Evolutionary conservation across 2,113 vertebrate genomes (phyloP).

Genomic region (Thamnaconus septentrionalis): DNA sequence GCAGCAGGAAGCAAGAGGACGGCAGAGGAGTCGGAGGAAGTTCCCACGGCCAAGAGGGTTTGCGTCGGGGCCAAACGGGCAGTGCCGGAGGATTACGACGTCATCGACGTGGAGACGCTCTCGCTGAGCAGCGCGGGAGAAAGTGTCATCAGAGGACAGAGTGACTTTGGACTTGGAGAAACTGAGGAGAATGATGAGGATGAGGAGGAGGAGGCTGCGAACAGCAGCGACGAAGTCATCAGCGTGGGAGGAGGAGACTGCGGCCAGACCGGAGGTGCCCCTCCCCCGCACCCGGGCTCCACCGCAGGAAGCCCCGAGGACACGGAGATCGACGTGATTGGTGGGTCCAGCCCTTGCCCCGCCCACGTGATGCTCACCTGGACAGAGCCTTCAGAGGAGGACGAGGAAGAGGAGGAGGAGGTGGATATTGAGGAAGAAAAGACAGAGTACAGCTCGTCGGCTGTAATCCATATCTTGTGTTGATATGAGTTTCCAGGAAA

Average conservation of each 20-base stretch:
- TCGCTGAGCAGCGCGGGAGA: background rate
- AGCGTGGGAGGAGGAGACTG: conserved; percentile 25
- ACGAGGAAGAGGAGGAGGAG: conserved; percentile 35
- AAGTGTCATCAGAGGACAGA: background rate
- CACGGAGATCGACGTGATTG: conserved; percentile 62
- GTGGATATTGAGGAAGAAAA: conserved; percentile 53
- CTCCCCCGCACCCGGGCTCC: background rate
- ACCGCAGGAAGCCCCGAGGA: conserved; percentile 5
- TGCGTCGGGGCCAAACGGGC: background rate
- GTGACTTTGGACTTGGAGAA: background rate
- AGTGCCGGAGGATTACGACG: background rate
- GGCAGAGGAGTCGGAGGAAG: background rate
- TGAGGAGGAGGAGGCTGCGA: background rate
- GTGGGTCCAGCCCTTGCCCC: conserved; percentile 35
- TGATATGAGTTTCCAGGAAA: background rate
- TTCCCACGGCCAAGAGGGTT: conserved; percentile 33
- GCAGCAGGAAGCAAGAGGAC: conserved; percentile 16
- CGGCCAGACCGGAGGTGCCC: background rate
- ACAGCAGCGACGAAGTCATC: conserved; percentile 17
- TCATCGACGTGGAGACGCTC: conserved; percentile 2
- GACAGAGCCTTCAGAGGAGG: conserved; percentile 28
- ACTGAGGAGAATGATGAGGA: background rate
- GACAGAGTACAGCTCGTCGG: background rate
- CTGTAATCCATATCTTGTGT: background rate
- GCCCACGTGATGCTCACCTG: conserved; percentile 28